phyloP scores from a whole-genome alignment of 1,140 invertebrate genomes.

The Monochamus saltuarius region DNA sequence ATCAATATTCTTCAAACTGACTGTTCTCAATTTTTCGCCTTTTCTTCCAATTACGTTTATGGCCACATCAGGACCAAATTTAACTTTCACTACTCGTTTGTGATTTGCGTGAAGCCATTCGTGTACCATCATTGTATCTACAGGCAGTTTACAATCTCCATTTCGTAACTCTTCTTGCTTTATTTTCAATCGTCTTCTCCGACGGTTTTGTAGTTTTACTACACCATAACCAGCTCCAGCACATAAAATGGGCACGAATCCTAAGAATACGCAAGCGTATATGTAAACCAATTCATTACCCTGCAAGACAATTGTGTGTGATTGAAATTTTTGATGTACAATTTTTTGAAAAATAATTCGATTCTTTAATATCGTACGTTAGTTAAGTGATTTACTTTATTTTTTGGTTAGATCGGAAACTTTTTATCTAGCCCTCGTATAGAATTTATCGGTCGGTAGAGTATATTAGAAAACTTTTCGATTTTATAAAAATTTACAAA shows the following conservation, averaged over 20 bases:
- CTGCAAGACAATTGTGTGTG: slow-evolving; percentile 55
- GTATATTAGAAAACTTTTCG: no score
- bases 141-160: slow-evolving; percentile 64
- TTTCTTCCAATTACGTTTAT: slow-evolving; percentile 85
- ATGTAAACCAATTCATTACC: slow-evolving; percentile 97
- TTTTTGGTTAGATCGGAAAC: no score
- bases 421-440: no score
- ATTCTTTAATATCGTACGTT: slow-evolving; percentile 10
- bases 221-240: slow-evolving; percentile 90
- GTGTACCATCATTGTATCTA: slow-evolving; percentile 90
- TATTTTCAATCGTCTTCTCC: slow-evolving; percentile 75
- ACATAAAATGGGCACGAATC: slow-evolving; percentile 88
- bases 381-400: no score
- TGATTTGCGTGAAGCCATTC: slow-evolving; percentile 96
- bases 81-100: slow-evolving; percentile 85
- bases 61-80: slow-evolving; percentile 81
- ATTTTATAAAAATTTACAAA: no score
- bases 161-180: slow-evolving; percentile 75
- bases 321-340: slow-evolving; percentile 6
- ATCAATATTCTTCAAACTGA: slow-evolving; percentile 74
- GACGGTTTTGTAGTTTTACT: slow-evolving; percentile 87
- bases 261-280: slow-evolving; percentile 87
- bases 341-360: background rate
- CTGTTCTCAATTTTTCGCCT: slow-evolving; percentile 82
- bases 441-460: no score